Base-by-base conservation (phyloP, 1,140 invertebrate species). In the Acyrthosiphon pisum region DNA sequence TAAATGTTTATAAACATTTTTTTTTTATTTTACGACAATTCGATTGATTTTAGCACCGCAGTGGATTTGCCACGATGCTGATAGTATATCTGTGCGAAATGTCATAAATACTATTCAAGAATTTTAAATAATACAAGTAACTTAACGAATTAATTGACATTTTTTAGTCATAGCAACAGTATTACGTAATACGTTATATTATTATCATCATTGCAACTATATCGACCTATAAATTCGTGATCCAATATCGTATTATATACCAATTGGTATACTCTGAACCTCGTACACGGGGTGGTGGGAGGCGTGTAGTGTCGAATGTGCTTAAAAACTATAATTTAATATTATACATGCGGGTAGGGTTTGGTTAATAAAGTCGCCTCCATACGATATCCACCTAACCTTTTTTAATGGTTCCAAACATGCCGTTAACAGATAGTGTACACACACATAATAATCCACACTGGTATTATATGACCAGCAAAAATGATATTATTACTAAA, bases 361-460 rank as follows among this genome's bases (percentile, higher is more conserved):
- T 88, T n/a, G 44, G 7, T 50, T 88, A 88, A 87, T 87, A 48
- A 87, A 50, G 30, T 88, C 46, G 14, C 30, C 30, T 35, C 0
- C 30, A 23, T 2, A 50, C 30, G 41, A 41, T 41, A 41, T 35
- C 1, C 14, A 2, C 11, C 60, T 35, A 76, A 76, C 14, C n/a
- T 76, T 76, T 53, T 88, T 88, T 88, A 88, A 50, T 88, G 44
- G 46, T 50, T 50, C 50, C 18, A 50, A 88, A 88, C 30, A 88
- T 35, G 46, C 30, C 46, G 30, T 88, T 50, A 50, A 88, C 86
- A 35, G 20, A 50, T 9, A 22, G 18, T 88, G 44, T 35, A 35
- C 44, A 88, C 46, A 35, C 11, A 22, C n/a, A 35, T 35, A 35
- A 50, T 35, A 35, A 48, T 26, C 9, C 14, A 48, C 30, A 87